phyloP scores from a whole-genome alignment of 2,113 vertebrate species.

The Callionymus lyra region DNA sequence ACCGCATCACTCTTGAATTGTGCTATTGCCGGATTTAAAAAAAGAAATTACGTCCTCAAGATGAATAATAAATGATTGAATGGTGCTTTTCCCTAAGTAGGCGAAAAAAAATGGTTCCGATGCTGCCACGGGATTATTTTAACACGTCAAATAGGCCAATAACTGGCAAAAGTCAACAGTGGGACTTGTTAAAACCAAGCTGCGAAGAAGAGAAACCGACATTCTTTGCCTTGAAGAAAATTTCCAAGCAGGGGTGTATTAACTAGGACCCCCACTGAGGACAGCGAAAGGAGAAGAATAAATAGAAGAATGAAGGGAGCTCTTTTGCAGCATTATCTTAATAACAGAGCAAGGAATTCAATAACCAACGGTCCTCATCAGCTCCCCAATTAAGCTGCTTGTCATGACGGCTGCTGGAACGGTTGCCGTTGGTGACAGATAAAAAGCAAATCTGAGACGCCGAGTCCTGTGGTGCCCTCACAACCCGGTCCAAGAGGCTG shows the following conservation, averaged over 20 bases:
- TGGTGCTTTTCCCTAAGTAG: too few species aligned
- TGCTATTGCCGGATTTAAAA: too few species aligned
- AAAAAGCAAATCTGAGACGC: slow-evolving; percentile 16
- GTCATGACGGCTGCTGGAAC: slow-evolving; percentile 41
- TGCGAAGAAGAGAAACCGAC: slow-evolving; percentile 21
- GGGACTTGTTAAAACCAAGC: slow-evolving; percentile 25
- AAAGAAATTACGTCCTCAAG: too few species aligned
- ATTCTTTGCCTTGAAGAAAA: slow-evolving; percentile 23
- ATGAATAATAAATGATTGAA: too few species aligned
- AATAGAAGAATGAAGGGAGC: slow-evolving; percentile 32
- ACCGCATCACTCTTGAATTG: too few species aligned
- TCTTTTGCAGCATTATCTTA: slow-evolving; percentile 49
- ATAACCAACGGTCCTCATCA: slow-evolving; percentile 57
- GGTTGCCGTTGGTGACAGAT: slow-evolving; percentile 54
- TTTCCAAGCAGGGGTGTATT: slow-evolving; percentile 51
- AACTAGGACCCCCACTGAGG: slow-evolving; percentile 40
- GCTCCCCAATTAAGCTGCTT: slow-evolving; percentile 51
- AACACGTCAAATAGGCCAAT: slow-evolving; percentile 40
- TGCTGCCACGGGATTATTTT: slow-evolving; percentile 23
- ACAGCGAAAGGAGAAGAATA: slow-evolving; percentile 41
- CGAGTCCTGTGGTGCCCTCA: slow-evolving; percentile 12
- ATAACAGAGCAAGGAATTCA: slow-evolving; percentile 59
- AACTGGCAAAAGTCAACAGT: slow-evolving; percentile 43
- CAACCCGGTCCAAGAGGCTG: slow-evolving; percentile 5
- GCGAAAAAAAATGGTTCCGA: slow-evolving; percentile 4